Evolutionary conservation across 2,113 vertebrate genomes (phyloP), one percentile per base, ranked within the genome.

Genomic region (Calidris pygmaea): DNA sequence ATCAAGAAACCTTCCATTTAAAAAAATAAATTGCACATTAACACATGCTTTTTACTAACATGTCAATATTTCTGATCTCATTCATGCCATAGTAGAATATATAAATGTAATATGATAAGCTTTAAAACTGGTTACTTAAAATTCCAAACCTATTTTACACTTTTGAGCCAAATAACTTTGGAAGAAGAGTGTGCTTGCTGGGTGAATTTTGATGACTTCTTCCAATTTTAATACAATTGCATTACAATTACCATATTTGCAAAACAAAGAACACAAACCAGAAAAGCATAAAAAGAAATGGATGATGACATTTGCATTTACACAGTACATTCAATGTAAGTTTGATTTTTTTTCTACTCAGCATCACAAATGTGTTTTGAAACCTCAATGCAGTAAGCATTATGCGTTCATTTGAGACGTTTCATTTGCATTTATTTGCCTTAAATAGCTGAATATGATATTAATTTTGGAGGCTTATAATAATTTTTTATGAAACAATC

Each of bases 381-480:
- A 96, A 87, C 62, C 68, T 90, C 81, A 86, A 30, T 77, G 67
- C 52, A 81, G 88, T 75, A 91, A 89, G 85, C 59, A 91, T 91
- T 93, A 91, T 81, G 67, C 4, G 8, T 70, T 96, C 88, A 88
- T 96, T 94, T 94, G 85, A 89, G 71, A 34, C 82, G 43, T 90
- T 91, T 78, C 86, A 96, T 97, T 97, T 97, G 92, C 95, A 97
- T 97, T 91, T 96, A 76, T 96, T 96, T 93, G 63, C 85, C 48
- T 96, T 91, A 84, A 92, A 70, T 94, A 6, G 23, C 26, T 91
- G 60, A 67, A 95, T 90, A 89, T 21, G 71, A 80, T 96, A 96
- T 94, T 97, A 87, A 97, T 95, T 97, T 92, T 83, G 65, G 67
- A 96, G 22, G 50, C 12, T 78, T 85, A 87, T 29, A 91, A 92